Evolutionary conservation across 1,140 invertebrate species (phyloP).

Genomic region (Cyclina sinensis): DNA sequence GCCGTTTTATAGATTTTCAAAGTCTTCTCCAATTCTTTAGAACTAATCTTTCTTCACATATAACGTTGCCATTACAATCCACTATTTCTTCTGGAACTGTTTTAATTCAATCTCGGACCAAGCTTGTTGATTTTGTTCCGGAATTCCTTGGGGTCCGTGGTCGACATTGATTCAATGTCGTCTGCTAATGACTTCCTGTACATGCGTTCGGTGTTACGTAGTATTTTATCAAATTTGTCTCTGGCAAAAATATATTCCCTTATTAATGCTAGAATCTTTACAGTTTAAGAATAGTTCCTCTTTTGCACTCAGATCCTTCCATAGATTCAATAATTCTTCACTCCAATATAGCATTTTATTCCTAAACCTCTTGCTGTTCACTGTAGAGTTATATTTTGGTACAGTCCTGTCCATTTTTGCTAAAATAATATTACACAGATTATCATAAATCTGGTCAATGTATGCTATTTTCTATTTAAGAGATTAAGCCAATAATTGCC

Average conservation of each 20-base stretch:
- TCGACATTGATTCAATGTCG: too few species aligned
- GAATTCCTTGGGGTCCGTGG: slow-evolving; percentile 21
- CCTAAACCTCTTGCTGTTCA: too few species aligned
- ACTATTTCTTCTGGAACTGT: slow-evolving; percentile 2
- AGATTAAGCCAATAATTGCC: too few species aligned
- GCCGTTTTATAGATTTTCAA: slow-evolving; percentile 27
- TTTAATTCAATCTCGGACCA: neutral
- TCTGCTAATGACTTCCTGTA: neutral
- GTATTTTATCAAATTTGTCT: slow-evolving; percentile 9
- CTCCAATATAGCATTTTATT: too few species aligned
- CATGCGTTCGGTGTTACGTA: neutral
- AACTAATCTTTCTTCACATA: slow-evolving; percentile 4
- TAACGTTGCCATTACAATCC: slow-evolving; percentile 2
- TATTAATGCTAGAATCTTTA: neutral
- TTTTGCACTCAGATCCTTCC: too few species aligned
- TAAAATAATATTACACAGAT: too few species aligned
- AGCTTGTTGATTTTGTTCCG: slow-evolving; percentile 28
- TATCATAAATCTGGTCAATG: too few species aligned
- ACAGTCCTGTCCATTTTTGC: too few species aligned
- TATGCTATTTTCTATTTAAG: too few species aligned
- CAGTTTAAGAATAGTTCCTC: neutral
- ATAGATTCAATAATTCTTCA: too few species aligned
- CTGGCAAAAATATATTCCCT: neutral
- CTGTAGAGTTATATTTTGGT: too few species aligned
- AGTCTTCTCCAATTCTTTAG: neutral